phyloP scores from a whole-genome alignment of 2,888 invertebrate genomes.

The Heliconius sara region DNA sequence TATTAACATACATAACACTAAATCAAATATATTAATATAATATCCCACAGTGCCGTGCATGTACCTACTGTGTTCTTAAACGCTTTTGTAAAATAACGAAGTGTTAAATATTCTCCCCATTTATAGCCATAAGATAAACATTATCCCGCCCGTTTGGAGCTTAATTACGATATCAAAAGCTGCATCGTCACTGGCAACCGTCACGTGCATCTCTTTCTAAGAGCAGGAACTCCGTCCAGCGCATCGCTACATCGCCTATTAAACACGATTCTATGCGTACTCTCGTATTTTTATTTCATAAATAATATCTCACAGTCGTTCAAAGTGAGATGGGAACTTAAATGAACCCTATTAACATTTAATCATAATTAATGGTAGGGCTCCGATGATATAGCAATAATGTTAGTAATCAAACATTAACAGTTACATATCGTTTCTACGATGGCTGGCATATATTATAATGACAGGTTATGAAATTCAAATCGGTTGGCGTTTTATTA shows the following conservation, averaged over 20 bases:
- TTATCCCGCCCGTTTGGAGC: slow-evolving; percentile 63
- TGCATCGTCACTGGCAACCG: slow-evolving; percentile 64
- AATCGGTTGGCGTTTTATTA: slow-evolving; percentile 28
- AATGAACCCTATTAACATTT: slow-evolving; percentile 64
- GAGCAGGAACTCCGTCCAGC: slow-evolving; percentile 58
- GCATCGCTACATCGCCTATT: slow-evolving; percentile 73
- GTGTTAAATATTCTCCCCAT: slow-evolving; percentile 57
- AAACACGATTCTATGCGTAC: slow-evolving; percentile 82
- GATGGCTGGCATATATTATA: slow-evolving; percentile 35
- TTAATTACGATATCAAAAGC: slow-evolving; percentile 83
- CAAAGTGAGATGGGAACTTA: slow-evolving; percentile 54
- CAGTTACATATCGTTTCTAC: slow-evolving; percentile 53
- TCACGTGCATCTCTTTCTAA: slow-evolving; percentile 62
- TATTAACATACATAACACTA: no score
- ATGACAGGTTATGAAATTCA: slow-evolving; percentile 26
- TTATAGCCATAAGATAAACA: slow-evolving; percentile 76
- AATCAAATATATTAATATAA: background rate
- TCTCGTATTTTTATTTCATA: slow-evolving; percentile 74
- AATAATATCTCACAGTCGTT: slow-evolving; percentile 47
- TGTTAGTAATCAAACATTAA: slow-evolving; percentile 50
- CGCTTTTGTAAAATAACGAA: background rate
- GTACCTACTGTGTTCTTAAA: background rate
- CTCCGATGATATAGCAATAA: slow-evolving; percentile 68
- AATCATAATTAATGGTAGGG: slow-evolving; percentile 64
- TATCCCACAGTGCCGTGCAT: background rate